These are phyloP conservation scores for Erythrolamprus reginae DNA, from an alignment of 2,113 vertebrate genomes.

Conservation along the genomic window DNA sequence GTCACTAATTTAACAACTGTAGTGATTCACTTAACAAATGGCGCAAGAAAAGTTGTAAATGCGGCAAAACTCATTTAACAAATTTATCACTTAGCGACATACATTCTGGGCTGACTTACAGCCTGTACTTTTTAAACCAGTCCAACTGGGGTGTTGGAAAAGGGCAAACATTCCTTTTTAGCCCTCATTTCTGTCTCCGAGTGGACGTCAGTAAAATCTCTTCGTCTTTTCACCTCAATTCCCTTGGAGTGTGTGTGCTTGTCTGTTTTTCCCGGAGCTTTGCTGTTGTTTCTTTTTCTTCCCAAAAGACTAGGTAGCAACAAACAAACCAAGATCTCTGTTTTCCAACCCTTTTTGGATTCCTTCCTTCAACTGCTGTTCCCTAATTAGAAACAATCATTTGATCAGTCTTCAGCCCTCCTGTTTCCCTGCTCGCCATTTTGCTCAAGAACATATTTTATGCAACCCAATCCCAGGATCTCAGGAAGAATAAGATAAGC, in stretches of 20 bases:
- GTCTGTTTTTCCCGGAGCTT: neutral
- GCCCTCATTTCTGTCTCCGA: neutral
- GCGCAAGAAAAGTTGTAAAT: neutral
- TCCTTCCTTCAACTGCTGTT: neutral
- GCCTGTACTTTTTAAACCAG: neutral
- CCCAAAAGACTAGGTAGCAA: neutral
- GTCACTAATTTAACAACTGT: neutral
- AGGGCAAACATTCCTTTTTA: neutral
- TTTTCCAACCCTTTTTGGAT: neutral
- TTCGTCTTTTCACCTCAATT: neutral
- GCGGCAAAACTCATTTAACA: neutral
- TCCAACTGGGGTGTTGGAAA: neutral
- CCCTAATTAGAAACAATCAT: neutral
- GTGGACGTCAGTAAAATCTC: neutral
- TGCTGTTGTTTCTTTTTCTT: neutral
- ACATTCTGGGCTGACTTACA: neutral
- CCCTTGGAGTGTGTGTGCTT: neutral
- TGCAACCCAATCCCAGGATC: neutral
- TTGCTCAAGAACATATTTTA: neutral
- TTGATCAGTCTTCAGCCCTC: fast-evolving
- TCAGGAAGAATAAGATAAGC: neutral
- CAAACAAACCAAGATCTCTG: neutral
- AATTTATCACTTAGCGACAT: neutral
- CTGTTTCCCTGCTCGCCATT: neutral
- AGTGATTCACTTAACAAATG: neutral